Evolutionary conservation across 2,797 vertebrate species (phyloP).

Genomic region (Distichodus sexfasciatus): DNA sequence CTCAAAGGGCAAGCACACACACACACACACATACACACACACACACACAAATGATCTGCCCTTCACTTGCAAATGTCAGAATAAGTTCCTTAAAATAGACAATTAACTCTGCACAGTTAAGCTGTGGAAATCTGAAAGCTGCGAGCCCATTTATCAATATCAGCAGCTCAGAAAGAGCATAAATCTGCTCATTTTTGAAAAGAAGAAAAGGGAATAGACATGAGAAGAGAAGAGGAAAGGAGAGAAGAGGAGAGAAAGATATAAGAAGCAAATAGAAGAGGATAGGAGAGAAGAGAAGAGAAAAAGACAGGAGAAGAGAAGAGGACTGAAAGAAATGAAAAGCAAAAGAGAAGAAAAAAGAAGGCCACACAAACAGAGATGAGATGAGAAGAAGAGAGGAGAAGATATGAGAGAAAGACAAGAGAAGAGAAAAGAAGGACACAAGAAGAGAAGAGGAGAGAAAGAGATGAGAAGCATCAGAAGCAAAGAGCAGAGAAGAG

Average conservation of each 20-base stretch:
- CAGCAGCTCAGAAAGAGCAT: too few relatives aligned
- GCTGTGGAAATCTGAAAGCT: neutral
- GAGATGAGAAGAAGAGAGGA: too few relatives aligned
- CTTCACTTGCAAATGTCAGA: slow-evolving; percentile 30
- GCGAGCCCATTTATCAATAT: too few relatives aligned
- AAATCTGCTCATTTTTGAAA: neutral
- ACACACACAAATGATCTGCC: slow-evolving; percentile 9
- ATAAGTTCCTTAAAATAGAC: slow-evolving; percentile 7
- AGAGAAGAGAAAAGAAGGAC: too few relatives aligned
- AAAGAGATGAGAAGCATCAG: too few relatives aligned
- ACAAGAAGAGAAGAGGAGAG: too few relatives aligned
- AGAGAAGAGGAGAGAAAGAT: neutral
- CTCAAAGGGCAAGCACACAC: slow-evolving; percentile 34
- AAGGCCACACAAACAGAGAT: neutral
- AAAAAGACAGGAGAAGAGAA: neutral
- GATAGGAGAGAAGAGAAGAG: slow-evolving; percentile 7
- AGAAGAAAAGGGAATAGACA: neutral
- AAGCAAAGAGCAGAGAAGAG: neutral
- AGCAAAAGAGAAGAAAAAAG: neutral
- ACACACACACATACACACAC: slow-evolving; percentile 13
- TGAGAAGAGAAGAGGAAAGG: slow-evolving; percentile 2
- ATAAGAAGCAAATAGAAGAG: neutral
- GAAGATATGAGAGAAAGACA: too few relatives aligned
- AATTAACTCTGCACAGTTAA: neutral
- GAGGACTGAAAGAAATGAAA: too few relatives aligned